Conservation (phyloP, 1,140 invertebrate species). For the Drosophila melanica region DNA sequence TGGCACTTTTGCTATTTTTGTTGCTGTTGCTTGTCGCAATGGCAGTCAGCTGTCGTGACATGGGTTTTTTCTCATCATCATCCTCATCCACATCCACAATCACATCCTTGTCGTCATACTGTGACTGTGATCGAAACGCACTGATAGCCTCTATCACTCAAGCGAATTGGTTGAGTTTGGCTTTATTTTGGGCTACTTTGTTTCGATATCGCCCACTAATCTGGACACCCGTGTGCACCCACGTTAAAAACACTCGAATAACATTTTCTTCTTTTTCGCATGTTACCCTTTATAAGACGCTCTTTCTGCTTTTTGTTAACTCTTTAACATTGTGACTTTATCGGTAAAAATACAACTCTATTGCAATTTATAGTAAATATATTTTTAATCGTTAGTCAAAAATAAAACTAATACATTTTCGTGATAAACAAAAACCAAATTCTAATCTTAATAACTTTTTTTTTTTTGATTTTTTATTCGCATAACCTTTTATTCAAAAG, state of each 20-base stretch:
- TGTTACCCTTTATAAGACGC: not conserved
- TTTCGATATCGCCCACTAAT: conserved; percentile 37
- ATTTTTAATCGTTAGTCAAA: too few relatives aligned
- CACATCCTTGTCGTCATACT: conserved; percentile 3
- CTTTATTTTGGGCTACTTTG: conserved; percentile 24
- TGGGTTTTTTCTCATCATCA: conserved; percentile 43
- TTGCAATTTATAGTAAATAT: too few relatives aligned
- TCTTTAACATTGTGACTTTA: not conserved
- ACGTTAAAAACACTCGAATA: conserved; percentile 8
- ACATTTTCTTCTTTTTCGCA: not conserved
- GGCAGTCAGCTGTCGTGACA: conserved; percentile 66
- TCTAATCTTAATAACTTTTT: too few relatives aligned
- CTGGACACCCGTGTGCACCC: conserved; percentile 16
- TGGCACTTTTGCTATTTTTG: conserved; percentile 60
- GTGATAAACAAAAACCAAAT: too few relatives aligned
- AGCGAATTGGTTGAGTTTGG: conserved; percentile 47
- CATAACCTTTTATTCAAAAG: too few relatives aligned
- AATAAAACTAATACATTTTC: too few relatives aligned
- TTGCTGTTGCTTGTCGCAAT: conserved; percentile 41
- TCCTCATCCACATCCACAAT: conserved; percentile 2
- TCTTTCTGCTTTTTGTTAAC: not conserved
- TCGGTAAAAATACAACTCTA: too few relatives aligned
- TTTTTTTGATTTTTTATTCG: too few relatives aligned
- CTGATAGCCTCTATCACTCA: conserved; percentile 78
- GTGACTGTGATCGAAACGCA: conserved; percentile 68